Conservation (phyloP, 1,140 invertebrate genomes). For the Theocolax elegans region DNA sequence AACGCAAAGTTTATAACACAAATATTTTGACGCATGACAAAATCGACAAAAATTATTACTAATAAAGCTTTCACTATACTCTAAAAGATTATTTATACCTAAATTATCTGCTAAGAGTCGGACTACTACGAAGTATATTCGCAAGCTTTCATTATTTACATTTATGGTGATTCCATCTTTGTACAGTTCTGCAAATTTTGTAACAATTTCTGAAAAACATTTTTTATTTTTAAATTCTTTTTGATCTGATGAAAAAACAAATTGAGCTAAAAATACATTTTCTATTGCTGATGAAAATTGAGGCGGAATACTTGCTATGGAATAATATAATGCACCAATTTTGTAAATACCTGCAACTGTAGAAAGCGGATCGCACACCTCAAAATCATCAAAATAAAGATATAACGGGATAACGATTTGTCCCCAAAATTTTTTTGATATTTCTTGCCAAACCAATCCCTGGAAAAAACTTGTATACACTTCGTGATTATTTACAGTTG, state of each 20-base stretch:
- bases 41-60: too few relatives aligned
- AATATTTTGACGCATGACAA: too few relatives aligned
- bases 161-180: slow-evolving; percentile 34
- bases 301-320: too few relatives aligned
- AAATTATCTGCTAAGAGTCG: too few relatives aligned
- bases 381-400: slow-evolving; percentile 46
- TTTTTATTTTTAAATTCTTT: slow-evolving; percentile 38
- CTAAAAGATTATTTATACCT: too few relatives aligned
- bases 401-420: slow-evolving; percentile 18
- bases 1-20: too few relatives aligned
- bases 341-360: slow-evolving; percentile 8
- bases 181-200: slow-evolving; percentile 33
- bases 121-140: slow-evolving; percentile 45
- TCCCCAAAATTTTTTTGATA: too few relatives aligned
- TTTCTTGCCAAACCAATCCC: too few relatives aligned
- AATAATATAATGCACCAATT: too few relatives aligned
- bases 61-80: too few relatives aligned
- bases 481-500: neutral
- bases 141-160: slow-evolving; percentile 23
- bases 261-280: neutral
- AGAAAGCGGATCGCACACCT: slow-evolving; percentile 36
- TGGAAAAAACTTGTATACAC: too few relatives aligned
- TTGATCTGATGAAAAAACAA: slow-evolving; percentile 32
- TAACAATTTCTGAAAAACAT: slow-evolving; percentile 36
- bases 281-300: too few relatives aligned